Percentiles rank a stretch among this genome's conserved stretches.
phyloP scores from a whole-genome alignment of 1,140 invertebrate species.

The Druon quercuslanigerum region DNA sequence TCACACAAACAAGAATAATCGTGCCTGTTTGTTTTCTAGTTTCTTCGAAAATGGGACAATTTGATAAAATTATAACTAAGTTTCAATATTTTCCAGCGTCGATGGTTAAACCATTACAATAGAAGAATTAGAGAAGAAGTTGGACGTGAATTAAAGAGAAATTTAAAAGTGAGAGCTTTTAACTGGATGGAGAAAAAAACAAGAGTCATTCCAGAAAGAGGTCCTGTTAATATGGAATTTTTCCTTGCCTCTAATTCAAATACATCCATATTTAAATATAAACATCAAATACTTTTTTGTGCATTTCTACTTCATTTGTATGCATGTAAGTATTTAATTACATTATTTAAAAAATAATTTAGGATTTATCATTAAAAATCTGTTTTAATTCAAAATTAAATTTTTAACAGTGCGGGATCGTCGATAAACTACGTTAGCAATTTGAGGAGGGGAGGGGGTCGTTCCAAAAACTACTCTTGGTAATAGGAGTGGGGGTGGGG shows the following conservation, averaged over 20 bases:
- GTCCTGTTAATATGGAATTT: constrained; percentile 47
- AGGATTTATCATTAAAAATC: too few species aligned
- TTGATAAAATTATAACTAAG: constrained; percentile 36
- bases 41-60: not conserved
- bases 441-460: too few species aligned
- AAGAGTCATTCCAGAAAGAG: constrained; percentile 78
- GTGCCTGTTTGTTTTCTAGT: too few species aligned
- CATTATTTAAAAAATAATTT: too few species aligned
- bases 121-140: constrained; percentile 81
- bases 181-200: constrained; percentile 90
- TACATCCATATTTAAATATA: constrained; percentile 35
- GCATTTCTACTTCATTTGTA: constrained; percentile 5
- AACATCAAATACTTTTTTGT: not conserved
- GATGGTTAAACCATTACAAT: constrained; percentile 88
- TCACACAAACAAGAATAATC: too few species aligned
- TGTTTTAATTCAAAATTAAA: too few species aligned
- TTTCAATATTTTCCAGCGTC: constrained; percentile 76
- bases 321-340: not conserved
- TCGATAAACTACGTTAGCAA: too few species aligned
- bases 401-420: too few species aligned
- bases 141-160: constrained; percentile 82
- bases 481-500: too few species aligned
- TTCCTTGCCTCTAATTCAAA: constrained; percentile 52
- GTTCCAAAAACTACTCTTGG: too few species aligned
- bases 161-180: constrained; percentile 82